A percentile compares a stretch with the other conserved stretches of the same genome.
Evolutionary conservation across 2,113 vertebrate species (phyloP).

Genomic region (Apodemus speciosus): DNA sequence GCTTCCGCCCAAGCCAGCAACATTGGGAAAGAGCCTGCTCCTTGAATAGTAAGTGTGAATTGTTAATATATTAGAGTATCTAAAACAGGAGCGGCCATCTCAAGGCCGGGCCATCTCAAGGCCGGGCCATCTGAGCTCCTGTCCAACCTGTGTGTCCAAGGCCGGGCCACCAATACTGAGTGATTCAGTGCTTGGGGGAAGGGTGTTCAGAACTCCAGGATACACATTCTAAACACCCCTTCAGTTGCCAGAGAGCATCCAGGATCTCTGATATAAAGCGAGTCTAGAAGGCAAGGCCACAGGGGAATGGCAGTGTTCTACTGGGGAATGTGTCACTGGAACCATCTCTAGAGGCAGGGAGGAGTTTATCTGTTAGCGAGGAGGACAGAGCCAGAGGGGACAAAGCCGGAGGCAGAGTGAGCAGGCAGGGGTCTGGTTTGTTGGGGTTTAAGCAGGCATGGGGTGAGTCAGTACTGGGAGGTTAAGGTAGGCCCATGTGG

Average conservation of each 20-base stretch:
- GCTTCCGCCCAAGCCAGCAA: conserved; percentile 46
- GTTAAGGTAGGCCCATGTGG: background rate
- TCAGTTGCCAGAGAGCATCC: background rate
- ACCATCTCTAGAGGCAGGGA: background rate
- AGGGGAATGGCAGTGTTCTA: background rate
- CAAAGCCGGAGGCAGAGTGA: background rate
- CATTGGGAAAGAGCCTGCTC: conserved; percentile 59
- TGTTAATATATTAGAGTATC: conserved; percentile 60
- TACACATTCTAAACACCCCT: background rate
- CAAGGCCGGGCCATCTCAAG: background rate
- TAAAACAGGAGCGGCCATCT: background rate
- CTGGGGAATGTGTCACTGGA: background rate
- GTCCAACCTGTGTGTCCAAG: background rate
- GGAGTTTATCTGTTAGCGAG: background rate
- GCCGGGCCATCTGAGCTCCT: background rate
- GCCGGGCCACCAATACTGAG: background rate
- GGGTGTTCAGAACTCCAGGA: background rate
- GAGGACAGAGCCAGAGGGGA: fast-evolving
- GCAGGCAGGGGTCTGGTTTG: background rate
- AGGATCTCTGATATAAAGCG: background rate
- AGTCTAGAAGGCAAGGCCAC: background rate
- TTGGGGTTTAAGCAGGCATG: background rate
- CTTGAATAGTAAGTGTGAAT: conserved; percentile 76
- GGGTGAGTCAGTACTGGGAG: background rate
- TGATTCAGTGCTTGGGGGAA: background rate